Conservation (phyloP, 2,888 invertebrate genomes). For the Pollenia labialis region DNA sequence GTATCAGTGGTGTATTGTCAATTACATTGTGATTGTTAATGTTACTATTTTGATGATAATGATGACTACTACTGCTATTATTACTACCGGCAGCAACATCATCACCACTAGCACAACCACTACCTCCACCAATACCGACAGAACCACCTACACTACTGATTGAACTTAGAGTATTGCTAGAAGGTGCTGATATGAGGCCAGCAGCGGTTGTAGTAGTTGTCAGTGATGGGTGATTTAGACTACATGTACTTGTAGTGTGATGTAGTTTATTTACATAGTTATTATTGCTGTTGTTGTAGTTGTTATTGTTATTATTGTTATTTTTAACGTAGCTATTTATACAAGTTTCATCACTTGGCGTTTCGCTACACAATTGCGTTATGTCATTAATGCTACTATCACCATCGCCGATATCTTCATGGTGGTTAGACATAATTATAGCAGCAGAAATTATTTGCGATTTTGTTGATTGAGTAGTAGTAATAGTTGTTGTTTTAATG, state of each 20-base stretch:
- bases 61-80: constrained; percentile 49
- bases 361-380: constrained; percentile 79
- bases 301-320: constrained; percentile 65
- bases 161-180: constrained; percentile 46
- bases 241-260: constrained; percentile 40
- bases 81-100: constrained; percentile 4
- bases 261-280: constrained; percentile 49
- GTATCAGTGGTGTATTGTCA: constrained; percentile 62
- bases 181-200: constrained; percentile 44
- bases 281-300: constrained; percentile 42
- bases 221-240: constrained; percentile 63
- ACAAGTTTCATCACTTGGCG: constrained; percentile 72
- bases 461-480: constrained; percentile 3
- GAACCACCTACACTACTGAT: neutral
- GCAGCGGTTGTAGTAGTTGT: constrained; percentile 64
- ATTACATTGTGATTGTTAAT: constrained; percentile 73
- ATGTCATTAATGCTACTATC: constrained; percentile 77
- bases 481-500: constrained; percentile 16
- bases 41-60: constrained; percentile 56
- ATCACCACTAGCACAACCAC: neutral
- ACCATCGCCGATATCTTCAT: constrained; percentile 53
- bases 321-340: constrained; percentile 62
- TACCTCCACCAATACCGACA: neutral
- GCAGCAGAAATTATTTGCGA: constrained; percentile 19
- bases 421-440: constrained; percentile 52